Percentiles rank a stretch among this genome's conserved stretches.
phyloP scores from a whole-genome alignment of 2,797 vertebrate species.

The Pseudochromis fuscus region DNA sequence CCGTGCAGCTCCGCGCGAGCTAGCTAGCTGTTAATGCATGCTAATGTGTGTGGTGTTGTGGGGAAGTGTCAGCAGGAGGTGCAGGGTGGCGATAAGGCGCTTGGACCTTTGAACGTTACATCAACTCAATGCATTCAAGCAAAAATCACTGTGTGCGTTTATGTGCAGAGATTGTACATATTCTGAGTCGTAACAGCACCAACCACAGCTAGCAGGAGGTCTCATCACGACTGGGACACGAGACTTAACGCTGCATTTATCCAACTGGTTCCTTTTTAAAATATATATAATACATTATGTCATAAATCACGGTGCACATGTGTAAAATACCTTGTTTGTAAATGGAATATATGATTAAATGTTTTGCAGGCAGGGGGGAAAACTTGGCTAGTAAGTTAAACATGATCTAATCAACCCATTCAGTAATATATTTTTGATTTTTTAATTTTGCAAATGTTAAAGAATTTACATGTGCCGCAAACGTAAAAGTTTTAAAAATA shows the following conservation, averaged over 20 bases:
- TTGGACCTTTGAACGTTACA: conserved; percentile 44
- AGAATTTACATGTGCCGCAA: too few species aligned
- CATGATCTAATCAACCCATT: background rate
- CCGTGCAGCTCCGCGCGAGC: conserved; percentile 27
- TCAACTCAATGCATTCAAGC: background rate
- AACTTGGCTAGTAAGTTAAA: conserved; percentile 22
- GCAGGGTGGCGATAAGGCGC: conserved; percentile 3
- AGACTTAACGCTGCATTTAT: background rate
- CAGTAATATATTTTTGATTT: too few species aligned
- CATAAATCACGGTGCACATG: background rate
- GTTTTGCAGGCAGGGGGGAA: background rate
- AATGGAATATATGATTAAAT: background rate
- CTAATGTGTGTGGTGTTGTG: conserved; percentile 4
- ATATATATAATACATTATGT: too few species aligned
- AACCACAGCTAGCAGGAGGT: conserved; percentile 28
- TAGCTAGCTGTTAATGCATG: conserved; percentile 45
- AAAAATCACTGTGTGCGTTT: background rate
- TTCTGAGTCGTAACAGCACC: conserved; percentile 14
- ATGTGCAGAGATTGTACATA: too few species aligned
- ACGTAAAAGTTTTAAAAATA: background rate
- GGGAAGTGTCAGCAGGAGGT: conserved; percentile 26
- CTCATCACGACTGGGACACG: conserved; percentile 31
- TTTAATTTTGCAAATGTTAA: too few species aligned
- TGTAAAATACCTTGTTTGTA: background rate
- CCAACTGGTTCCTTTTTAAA: background rate